Evolutionary conservation across 30 jellyfish, hydroid and myxozoan species (phyloP).

Genomic region (Nemopilema nomurai): DNA sequence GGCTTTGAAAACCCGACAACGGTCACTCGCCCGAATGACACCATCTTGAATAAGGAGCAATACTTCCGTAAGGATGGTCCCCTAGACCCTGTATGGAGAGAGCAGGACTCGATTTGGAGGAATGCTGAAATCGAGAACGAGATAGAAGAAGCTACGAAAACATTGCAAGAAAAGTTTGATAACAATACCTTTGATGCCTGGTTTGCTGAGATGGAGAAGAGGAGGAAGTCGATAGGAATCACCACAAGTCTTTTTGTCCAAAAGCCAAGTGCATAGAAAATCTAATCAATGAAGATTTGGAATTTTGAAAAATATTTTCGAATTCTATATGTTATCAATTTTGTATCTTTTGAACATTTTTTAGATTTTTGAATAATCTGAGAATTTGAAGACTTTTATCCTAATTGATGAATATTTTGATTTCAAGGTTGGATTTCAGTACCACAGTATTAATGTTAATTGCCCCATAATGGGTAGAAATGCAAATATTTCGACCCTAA

Average conservation of each 20-base stretch:
- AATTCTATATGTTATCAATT: no score
- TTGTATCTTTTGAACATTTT: no score
- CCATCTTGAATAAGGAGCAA: constrained; percentile 1
- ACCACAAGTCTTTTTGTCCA: constrained; percentile 19
- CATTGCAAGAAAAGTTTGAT: constrained; percentile 4
- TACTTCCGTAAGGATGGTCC: constrained; percentile 60
- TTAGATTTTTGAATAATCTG: no score
- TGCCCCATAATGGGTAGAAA: no score
- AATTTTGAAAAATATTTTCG: no score
- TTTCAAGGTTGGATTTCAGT: no score
- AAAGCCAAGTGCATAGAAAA: background rate
- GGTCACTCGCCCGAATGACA: constrained; percentile 22
- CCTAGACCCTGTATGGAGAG: constrained; percentile 33
- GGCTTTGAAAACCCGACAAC: constrained; percentile 22
- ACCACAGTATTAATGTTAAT: no score
- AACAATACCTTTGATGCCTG: constrained; percentile 12
- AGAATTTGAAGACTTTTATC: no score
- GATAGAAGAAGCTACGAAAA: constrained; percentile 2
- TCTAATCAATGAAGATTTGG: no score
- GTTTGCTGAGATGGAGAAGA: constrained; percentile 7
- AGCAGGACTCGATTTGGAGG: constrained; percentile 38
- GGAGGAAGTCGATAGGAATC: constrained; percentile 6
- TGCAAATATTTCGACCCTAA: no score
- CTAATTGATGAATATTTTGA: no score
- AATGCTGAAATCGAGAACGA: constrained; percentile 29